Base-by-base conservation (phyloP, 2,797 vertebrate genomes). In the Erpetoichthys calabaricus region DNA sequence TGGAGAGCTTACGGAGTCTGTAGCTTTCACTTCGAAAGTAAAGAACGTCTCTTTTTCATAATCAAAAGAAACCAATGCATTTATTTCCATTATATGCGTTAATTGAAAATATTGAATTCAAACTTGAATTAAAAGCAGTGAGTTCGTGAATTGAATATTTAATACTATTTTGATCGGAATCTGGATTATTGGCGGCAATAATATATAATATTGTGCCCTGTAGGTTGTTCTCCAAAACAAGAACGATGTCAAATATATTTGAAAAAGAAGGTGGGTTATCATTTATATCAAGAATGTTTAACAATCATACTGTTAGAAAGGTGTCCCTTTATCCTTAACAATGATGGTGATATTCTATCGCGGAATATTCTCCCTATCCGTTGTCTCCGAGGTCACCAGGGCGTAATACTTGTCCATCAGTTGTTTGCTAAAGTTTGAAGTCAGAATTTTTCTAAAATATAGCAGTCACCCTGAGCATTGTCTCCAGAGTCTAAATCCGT, bases 321-420 rank as follows among this genome's bases (percentile, higher is more conserved):
- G 74, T 42, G 41, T 64, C 9, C 70, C 73, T 5, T 60, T 67
- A 56, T 78, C 73, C 44, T 57, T 68, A 44, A 80, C 81, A 45
- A 70, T 81, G 65, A 87, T 68, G 2, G 78, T 83, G 59, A 87
- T 74, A 46, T 78, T 78, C 64, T 84, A 85, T 46, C 63, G 63
- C 51, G 75, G 69, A 6, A 74, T 67, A 54, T 68, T 68, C 68
- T 84, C 82, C 57, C 81, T 71, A 63, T 84, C 81, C 67, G 86
- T 64, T 4, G 60, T 59, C 65, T 64, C 63, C 61, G 75, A 72
- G 51, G 80, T 80, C 53, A 84, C 74, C 63, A 85, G 68, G 44
- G 70, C 70, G 61, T 78, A 81, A 67, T 77, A 81, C 64, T 77
- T 80, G 62, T 78, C 76, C 3, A 71, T n/a, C n/a, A 62, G 75